Conservation (phyloP, 1,140 invertebrate species). For the Trichoplusia ni region DNA sequence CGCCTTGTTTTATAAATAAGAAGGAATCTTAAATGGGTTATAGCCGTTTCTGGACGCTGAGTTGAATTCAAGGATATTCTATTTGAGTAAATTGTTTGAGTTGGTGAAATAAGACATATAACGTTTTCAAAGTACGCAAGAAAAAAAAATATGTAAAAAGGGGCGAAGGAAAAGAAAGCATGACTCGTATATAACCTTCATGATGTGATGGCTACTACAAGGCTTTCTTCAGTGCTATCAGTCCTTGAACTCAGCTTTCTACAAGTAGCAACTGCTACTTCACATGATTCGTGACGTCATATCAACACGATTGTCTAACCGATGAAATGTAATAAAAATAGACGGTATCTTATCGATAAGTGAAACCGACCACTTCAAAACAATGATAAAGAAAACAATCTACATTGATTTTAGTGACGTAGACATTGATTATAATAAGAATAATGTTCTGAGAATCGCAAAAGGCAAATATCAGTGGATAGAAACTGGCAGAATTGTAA, state of each 20-base stretch:
- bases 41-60: neutral
- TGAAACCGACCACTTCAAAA: too few relatives aligned
- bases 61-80: conserved; percentile 10
- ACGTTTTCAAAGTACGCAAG: neutral
- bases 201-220: too few relatives aligned
- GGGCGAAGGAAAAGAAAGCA: too few relatives aligned
- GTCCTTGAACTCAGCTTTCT: neutral
- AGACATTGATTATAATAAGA: too few relatives aligned
- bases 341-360: conserved; percentile 1
- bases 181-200: too few relatives aligned
- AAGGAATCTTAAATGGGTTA: neutral
- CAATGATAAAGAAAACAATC: neutral
- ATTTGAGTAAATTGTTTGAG: conserved; percentile 17
- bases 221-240: neutral
- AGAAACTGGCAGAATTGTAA: too few relatives aligned
- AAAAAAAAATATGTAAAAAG: neutral
- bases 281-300: conserved; percentile 5
- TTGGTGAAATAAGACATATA: neutral
- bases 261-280: neutral
- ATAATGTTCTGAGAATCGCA: too few relatives aligned
- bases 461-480: too few relatives aligned
- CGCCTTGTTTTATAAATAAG: conserved; percentile 17
- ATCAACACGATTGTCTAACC: conserved; percentile 1
- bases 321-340: too few relatives aligned
- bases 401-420: too few relatives aligned